Conservation (phyloP, 2,113 vertebrate species). For the Microcebus lehilahytsara region DNA sequence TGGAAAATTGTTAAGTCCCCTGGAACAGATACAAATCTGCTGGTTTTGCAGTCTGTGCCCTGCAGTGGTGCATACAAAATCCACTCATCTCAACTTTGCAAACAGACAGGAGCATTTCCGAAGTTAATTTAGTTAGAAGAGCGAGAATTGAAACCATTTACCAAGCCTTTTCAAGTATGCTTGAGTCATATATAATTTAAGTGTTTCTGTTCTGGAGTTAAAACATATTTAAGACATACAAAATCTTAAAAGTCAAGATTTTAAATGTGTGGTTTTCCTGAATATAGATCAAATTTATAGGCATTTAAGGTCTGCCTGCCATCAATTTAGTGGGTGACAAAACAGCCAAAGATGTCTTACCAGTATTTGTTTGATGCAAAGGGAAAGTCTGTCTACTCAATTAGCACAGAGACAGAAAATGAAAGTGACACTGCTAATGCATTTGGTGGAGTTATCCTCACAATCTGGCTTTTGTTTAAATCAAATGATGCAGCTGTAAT, state of each 20-base stretch:
- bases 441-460: slow-evolving; percentile 50
- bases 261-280: slow-evolving; percentile 46
- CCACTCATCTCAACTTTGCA: background rate
- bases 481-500: slow-evolving; percentile 22
- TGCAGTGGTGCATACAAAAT: background rate
- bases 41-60: background rate
- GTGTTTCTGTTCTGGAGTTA: slow-evolving; percentile 15
- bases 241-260: slow-evolving; percentile 57
- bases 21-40: background rate
- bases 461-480: slow-evolving; percentile 40
- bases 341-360: slow-evolving; percentile 50
- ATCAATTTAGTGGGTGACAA: slow-evolving; percentile 45
- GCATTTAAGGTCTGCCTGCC: background rate
- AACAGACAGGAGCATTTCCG: background rate
- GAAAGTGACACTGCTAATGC: slow-evolving; percentile 24
- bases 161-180: background rate
- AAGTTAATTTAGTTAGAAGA: slow-evolving; percentile 53
- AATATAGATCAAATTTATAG: slow-evolving; percentile 51
- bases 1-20: background rate
- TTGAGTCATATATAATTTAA: slow-evolving; percentile 27
- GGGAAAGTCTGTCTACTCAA: slow-evolving; percentile 26
- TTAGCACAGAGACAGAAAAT: slow-evolving; percentile 53
- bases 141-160: slow-evolving; percentile 35
- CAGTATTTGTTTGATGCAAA: slow-evolving; percentile 60
- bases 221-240: slow-evolving; percentile 47